phyloP scores from a whole-genome alignment of 2,113 vertebrate genomes.

The Struthio camelus region DNA sequence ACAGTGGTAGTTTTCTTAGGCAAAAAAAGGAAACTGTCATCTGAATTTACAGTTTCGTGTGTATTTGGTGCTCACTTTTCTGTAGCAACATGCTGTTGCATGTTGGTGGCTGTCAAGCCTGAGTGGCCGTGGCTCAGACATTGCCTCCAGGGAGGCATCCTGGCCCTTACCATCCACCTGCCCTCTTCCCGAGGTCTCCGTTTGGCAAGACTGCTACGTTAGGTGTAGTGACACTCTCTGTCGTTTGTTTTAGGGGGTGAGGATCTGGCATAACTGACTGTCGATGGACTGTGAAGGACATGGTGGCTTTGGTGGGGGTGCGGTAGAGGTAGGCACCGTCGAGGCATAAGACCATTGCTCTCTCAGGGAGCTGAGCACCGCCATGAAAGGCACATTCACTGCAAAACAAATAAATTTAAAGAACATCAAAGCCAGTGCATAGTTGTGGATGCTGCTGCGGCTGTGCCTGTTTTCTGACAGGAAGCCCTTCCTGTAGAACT shows the following conservation, averaged over 20 bases:
- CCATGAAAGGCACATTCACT: not conserved
- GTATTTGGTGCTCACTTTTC: not conserved
- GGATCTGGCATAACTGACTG: not conserved
- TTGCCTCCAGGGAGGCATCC: not conserved
- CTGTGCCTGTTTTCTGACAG: constrained; percentile 39
- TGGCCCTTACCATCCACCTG: not conserved
- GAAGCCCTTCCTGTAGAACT: constrained; percentile 18
- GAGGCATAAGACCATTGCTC: not conserved
- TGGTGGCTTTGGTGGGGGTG: not conserved
- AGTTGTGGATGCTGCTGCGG: not conserved
- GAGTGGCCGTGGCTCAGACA: too few species aligned
- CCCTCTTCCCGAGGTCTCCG: not conserved
- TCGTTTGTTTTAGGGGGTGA: not conserved
- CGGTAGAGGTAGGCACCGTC: not conserved
- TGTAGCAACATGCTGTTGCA: not conserved
- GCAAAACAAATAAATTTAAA: not conserved
- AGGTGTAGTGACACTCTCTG: not conserved
- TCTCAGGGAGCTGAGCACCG: not conserved
- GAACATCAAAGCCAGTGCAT: not conserved
- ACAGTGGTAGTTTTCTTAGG: not conserved
- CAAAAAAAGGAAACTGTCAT: not conserved
- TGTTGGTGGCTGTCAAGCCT: not conserved
- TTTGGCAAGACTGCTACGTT: not conserved
- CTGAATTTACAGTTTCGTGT: not conserved
- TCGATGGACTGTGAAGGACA: not conserved